Base-by-base conservation (phyloP, 2,797 vertebrate genomes). In the Heterohyrax brucei region DNA sequence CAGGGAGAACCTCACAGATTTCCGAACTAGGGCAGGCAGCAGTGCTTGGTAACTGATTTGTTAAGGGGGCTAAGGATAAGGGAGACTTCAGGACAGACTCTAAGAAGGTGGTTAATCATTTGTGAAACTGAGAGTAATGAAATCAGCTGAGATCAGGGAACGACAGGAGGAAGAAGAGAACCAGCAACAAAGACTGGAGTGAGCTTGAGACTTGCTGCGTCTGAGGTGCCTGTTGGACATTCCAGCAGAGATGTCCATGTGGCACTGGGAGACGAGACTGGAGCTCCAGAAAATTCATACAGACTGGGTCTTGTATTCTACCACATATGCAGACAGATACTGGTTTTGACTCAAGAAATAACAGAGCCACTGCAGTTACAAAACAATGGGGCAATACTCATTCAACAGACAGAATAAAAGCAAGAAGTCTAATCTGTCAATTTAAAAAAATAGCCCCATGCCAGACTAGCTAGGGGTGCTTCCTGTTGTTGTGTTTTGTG, bases 291-390 rank as follows among this genome's bases (percentile, higher is more conserved):
- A 86, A 6, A 13, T 28, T 1, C 21, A 28, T 64, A 26, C 10
- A 68, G 93, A 3, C 28, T 78, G 26, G 39, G 48, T 46, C 70
- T 86, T 82, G 77, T n/a, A 33, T 46, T 75, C 33, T 78, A 48
- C 56, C 64, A 78, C 8, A 72, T 12, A 59, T 14, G 4, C 4
- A 46, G 22, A 64, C 1, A 62, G 72, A 70, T 28, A 46, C 76
- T 75, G 61, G 4, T 81, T 93, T 73, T 89, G 64, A 78, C 16
- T 79, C 30, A 44, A 28, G 39, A 92, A 77, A 80, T 59, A 66
- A 46, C 48, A 68, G 59, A 75, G 24, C 44, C 44, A 68, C 7
- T 68, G 4, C 84, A 61, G 76, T 56, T 88, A 46, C 5, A 68
- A 90, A 62, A 48, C 26, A 44, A 21, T 18, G 62, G 39, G 48